Evolutionary conservation across 2,113 vertebrate genomes (phyloP).

Genomic region (Sciurus niger): DNA sequence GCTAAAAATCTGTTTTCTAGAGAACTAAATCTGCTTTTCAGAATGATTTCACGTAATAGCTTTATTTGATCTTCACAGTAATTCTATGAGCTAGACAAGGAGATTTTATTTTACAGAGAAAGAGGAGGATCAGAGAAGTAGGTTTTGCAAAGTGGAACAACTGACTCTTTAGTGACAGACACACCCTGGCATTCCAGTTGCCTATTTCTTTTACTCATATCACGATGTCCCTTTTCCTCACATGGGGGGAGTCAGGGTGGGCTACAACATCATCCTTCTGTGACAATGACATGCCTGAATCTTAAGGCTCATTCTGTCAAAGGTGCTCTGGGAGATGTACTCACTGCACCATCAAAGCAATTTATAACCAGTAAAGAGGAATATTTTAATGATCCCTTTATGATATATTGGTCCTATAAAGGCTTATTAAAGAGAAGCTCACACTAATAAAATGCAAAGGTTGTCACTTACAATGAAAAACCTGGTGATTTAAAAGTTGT

Average conservation of each 20-base stretch:
- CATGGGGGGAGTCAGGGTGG: background rate
- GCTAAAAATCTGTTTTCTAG: slow-evolving; percentile 35
- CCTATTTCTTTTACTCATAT: slow-evolving; percentile 1
- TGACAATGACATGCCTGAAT: slow-evolving; percentile 51
- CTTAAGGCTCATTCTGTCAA: slow-evolving; percentile 70
- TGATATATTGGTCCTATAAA: slow-evolving; percentile 81
- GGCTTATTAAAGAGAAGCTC: slow-evolving; percentile 85
- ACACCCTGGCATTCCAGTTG: background rate
- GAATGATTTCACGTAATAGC: slow-evolving; percentile 9
- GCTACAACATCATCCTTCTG: slow-evolving; percentile 27
- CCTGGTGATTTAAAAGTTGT: slow-evolving; percentile 83
- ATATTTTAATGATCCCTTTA: slow-evolving; percentile 81
- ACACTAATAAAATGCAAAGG: slow-evolving; percentile 85
- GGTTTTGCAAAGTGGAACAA: slow-evolving; percentile 29
- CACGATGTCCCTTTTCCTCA: background rate
- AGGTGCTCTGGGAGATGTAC: slow-evolving; percentile 51
- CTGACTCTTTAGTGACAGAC: background rate
- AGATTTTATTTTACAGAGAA: slow-evolving; percentile 51
- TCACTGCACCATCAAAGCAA: slow-evolving; percentile 76
- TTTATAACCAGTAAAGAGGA: slow-evolving; percentile 80
- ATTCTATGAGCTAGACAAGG: background rate
- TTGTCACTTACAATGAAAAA: slow-evolving; percentile 87
- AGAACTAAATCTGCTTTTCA: background rate
- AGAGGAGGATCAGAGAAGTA: background rate
- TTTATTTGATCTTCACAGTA: slow-evolving; percentile 35